Conservation (phyloP, 2,797 vertebrate genomes). For the Heterohyrax brucei region DNA sequence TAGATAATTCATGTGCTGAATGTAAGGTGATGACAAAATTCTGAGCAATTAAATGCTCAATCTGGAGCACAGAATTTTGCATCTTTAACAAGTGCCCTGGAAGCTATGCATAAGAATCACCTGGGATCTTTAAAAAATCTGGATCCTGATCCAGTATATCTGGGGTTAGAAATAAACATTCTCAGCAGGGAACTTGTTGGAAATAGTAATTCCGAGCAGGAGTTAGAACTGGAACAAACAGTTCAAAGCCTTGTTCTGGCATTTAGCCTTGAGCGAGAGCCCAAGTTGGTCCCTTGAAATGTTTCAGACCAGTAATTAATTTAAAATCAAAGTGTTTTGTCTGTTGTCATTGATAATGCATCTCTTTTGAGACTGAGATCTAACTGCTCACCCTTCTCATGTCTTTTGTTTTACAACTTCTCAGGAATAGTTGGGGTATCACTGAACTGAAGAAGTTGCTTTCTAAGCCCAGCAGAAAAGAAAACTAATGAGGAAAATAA, state of each 20-base stretch:
- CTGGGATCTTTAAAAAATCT: no score
- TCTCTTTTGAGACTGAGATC: background rate
- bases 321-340: constrained; percentile 24
- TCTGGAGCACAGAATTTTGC: background rate
- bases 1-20: background rate
- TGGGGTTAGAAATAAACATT: no score
- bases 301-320: background rate
- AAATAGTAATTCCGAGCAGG: background rate
- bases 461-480: background rate
- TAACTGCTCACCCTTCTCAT: background rate
- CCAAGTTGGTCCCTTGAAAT: background rate
- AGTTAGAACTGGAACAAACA: background rate
- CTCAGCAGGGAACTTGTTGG: no score
- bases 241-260: background rate
- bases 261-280: background rate
- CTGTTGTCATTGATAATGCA: background rate
- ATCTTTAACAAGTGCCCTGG: no score
- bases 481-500: background rate
- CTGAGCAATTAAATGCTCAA: background rate
- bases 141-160: no score
- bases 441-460: background rate
- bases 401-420: background rate
- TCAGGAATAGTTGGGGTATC: background rate
- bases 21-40: background rate
- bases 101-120: no score